phyloP scores from a whole-genome alignment of 2,797 vertebrate genomes.

The Bryconaethiops microstoma region DNA sequence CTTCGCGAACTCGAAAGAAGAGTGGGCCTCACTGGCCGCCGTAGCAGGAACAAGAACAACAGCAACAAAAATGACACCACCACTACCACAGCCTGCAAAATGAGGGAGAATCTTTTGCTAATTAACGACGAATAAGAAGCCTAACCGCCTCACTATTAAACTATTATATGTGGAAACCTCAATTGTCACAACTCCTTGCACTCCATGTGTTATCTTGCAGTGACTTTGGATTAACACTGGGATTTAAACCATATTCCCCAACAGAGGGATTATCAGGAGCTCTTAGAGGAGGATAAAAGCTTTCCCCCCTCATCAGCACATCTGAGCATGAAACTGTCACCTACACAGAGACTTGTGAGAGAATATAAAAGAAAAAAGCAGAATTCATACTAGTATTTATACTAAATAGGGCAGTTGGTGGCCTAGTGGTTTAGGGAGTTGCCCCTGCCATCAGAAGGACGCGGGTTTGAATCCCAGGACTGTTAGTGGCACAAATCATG shows the following conservation, averaged over 20 bases:
- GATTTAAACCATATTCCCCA: slow-evolving; percentile 1
- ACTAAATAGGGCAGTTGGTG: too few relatives aligned
- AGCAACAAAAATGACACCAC: neutral
- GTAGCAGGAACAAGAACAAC: slow-evolving; percentile 53
- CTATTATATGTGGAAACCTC: neutral
- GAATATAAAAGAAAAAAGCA: neutral
- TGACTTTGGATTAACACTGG: neutral
- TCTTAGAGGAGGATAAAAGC: neutral
- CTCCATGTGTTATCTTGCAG: too few relatives aligned
- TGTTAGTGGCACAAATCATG: too few relatives aligned
- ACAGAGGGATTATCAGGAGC: slow-evolving; percentile 7
- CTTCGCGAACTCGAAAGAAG: slow-evolving; percentile 45
- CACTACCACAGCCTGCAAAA: neutral
- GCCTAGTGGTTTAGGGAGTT: too few relatives aligned
- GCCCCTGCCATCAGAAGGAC: too few relatives aligned
- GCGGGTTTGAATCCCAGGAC: too few relatives aligned
- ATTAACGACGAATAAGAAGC: neutral
- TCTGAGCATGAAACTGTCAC: slow-evolving; percentile 9
- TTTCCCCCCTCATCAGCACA: neutral
- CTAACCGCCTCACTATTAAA: neutral
- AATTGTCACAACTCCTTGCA: neutral
- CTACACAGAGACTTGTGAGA: neutral
- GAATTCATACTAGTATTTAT: neutral
- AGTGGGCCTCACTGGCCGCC: slow-evolving; percentile 62
- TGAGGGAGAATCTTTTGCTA: neutral